Evolutionary conservation across 2,797 vertebrate genomes (phyloP).

Genomic region (Arrhamphus sclerolepis): DNA sequence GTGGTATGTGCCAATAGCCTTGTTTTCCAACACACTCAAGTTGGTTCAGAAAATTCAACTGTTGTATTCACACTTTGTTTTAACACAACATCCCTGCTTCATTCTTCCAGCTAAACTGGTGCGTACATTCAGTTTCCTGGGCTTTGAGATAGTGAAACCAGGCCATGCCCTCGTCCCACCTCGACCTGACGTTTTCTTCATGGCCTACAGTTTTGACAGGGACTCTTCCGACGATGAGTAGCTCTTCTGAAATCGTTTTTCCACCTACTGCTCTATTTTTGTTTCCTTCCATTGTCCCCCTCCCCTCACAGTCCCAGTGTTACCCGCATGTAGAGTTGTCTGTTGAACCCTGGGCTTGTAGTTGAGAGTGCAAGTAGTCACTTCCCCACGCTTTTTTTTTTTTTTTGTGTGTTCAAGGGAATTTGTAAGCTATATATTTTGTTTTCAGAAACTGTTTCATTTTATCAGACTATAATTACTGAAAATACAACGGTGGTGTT

Average conservation of each 20-base stretch:
- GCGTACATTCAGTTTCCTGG: slow-evolving; percentile 87
- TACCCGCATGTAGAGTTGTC: slow-evolving; percentile 21
- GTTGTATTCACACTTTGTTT: neutral
- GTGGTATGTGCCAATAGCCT: slow-evolving; percentile 69
- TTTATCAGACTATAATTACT: slow-evolving; percentile 50
- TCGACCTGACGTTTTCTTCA: slow-evolving; percentile 87
- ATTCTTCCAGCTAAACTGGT: slow-evolving; percentile 80
- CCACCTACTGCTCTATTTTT: slow-evolving; percentile 10
- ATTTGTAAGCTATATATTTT: slow-evolving; percentile 58
- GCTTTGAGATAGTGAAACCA: slow-evolving; percentile 89
- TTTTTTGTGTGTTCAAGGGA: slow-evolving; percentile 73
- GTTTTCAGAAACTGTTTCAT: slow-evolving; percentile 43
- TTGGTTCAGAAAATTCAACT: neutral
- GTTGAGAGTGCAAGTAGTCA: slow-evolving; percentile 46
- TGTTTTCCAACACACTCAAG: neutral
- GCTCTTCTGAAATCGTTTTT: slow-evolving; percentile 40
- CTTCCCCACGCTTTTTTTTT: slow-evolving; percentile 46
- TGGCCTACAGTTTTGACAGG: slow-evolving; percentile 87
- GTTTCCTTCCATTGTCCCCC: slow-evolving; percentile 29
- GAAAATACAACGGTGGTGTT: slow-evolving; percentile 50
- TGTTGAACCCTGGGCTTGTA: slow-evolving; percentile 32
- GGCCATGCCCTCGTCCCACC: slow-evolving; percentile 85
- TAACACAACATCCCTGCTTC: neutral
- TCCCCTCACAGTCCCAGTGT: slow-evolving; percentile 23
- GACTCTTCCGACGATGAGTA: slow-evolving; percentile 87